Base-by-base conservation (phyloP, 2,888 invertebrate genomes). In the Siphlonurus alternatus region DNA sequence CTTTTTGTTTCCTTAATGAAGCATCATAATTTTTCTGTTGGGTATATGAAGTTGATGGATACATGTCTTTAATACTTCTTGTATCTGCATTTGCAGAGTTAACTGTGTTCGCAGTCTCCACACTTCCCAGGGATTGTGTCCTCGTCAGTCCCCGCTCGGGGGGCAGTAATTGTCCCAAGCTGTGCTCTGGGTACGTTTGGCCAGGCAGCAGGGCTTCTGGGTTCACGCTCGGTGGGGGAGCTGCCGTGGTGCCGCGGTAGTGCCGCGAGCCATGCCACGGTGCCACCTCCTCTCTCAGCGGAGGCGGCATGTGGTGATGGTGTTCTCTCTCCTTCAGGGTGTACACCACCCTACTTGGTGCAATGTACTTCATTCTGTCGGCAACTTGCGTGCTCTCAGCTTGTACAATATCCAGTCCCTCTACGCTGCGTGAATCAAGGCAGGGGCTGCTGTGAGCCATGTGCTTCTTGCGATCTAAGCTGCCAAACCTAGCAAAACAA, bases 101-200 rank as follows among this genome's bases (percentile, higher is more conserved):
- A 61, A 24, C 54, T 7, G 25, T 7, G 25, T 53, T 61, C 22
- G 23, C 54, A 15, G 64, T 23, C 10, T 77, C 82, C 5, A 83
- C 82, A 70, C 81, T 83, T 1, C 82, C 82, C 23, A 83, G 71
- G 1, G 82, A 82, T 66, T 83, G 83, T 1, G 83, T 82, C 61
- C 82, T 75, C 62, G 81, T 75, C 23, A 83, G 72, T n/a, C 61
- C 63, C 19, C 64, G 65, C 74, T 75, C 63, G 63, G 63, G 53
- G 74, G 74, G 54, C 74, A 61, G 62, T 74, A 63, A 71, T 51
- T 67, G 66, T 19, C 69, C 68, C 38, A 67, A 63, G 66, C 68
- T 69, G 63, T 71, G 73, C 64, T 74, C 74, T 53, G 74, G 74
- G 65, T 74, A 74, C 20, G 73, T 74, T 69, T 74, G 74, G 64